Base-by-base conservation (phyloP, 2,888 invertebrate species). In the Athalia circularis region DNA sequence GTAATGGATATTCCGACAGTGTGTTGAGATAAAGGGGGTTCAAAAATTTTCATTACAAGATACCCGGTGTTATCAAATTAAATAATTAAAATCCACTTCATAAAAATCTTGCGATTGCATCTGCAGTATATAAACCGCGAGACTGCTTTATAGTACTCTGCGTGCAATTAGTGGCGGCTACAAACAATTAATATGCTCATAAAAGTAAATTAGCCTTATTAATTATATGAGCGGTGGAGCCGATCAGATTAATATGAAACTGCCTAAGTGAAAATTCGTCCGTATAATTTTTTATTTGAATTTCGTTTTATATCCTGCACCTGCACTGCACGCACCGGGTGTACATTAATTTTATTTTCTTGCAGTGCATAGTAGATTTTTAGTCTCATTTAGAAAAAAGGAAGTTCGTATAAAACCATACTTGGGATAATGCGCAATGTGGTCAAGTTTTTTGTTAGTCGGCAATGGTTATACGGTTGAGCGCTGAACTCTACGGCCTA, bases 141-240 rank as follows among this genome's bases (percentile, higher is more conserved):
- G 81, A 45, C 59, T 54, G 78, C 61, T 78, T 29, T 29, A 29
- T 29, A 29, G 29, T 29, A 29, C 29, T 29, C 29, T 29, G 29
- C 65, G 80, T 50, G 48, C 79, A 82, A 83, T 84, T 83, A 83
- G 80, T 29, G 29, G 29, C 79, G 80, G 80, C 80, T 61, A 80
- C 77, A 80, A 80, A 80, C 82, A 82, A 83, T 83, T 83, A 83
- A 83, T 80, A 79, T 77, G 79, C 80, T 79, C 80, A 81, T 81
- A 81, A 81, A 80, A 72, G 79, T 80, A 80, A 83, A 80, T 80
- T 76, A 80, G 75, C 61, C 79, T 79, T 74, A 79, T 81, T 82
- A 83, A 83, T 82, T 83, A 81, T 72, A 75, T 62, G 50, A 50
- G 59, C 50, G 61, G 29, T 15, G 52, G 64, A 29, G 62, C 50